Percentiles rank a stretch among this genome's conserved stretches.
Conservation (phyloP, 2,113 vertebrate genomes). For the Zapus hudsonius region DNA sequence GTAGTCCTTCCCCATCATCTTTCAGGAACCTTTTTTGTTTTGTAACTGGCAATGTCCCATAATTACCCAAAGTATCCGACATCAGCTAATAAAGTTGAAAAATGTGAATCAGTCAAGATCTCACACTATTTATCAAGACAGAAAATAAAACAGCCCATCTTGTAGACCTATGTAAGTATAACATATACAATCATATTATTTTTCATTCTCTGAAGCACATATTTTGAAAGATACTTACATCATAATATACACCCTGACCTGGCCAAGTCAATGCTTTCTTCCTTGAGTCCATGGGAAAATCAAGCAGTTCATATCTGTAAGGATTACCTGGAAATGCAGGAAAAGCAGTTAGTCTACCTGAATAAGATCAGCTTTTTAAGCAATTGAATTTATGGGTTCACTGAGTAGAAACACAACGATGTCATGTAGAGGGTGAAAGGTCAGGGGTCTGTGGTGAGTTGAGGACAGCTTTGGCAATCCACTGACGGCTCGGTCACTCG, state of each 20-base stretch:
- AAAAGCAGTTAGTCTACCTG: not conserved
- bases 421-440: not conserved
- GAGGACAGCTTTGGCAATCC: not conserved
- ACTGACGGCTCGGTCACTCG: not conserved
- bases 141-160: constrained; percentile 9
- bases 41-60: constrained; percentile 19
- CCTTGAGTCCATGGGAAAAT: constrained; percentile 76
- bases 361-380: not conserved
- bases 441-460: too few species aligned
- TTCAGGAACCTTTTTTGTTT: not conserved
- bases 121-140: not conserved
- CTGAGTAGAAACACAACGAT: constrained; percentile 17
- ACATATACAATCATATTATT: not conserved
- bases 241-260: constrained; percentile 82
- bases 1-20: not conserved
- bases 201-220: constrained; percentile 29
- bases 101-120: constrained; percentile 17
- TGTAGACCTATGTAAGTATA: not conserved
- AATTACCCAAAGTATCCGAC: constrained; percentile 6
- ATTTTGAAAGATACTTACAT: constrained; percentile 82
- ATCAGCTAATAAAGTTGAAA: constrained; percentile 32
- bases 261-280: constrained; percentile 82
- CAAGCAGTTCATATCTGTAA: constrained; percentile 86
- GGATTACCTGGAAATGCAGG: constrained; percentile 83
- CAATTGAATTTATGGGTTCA: not conserved